Evolutionary conservation across 2,113 vertebrate species (phyloP).

Genomic region (Chelonoidis abingdonii): DNA sequence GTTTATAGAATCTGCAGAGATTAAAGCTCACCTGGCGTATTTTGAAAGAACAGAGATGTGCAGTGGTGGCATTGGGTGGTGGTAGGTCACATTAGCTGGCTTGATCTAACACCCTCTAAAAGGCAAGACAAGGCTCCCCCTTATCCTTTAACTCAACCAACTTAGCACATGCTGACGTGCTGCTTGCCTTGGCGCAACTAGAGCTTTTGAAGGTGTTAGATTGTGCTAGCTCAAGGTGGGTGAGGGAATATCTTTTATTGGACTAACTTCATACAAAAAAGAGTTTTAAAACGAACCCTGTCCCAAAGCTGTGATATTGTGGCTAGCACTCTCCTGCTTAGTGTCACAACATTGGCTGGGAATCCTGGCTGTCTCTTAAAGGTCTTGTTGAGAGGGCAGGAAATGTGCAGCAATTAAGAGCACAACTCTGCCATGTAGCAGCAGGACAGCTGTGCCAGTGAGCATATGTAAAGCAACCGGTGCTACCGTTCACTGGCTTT

Average conservation of each 20-base stretch:
- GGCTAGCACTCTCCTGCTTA: neutral
- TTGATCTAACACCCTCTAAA: neutral
- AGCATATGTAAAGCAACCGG: neutral
- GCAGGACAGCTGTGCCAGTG: neutral
- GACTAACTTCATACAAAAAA: neutral
- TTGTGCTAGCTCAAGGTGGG: neutral
- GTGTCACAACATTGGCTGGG: neutral
- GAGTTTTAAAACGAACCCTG: neutral
- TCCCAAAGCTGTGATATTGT: neutral
- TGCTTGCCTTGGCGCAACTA: neutral
- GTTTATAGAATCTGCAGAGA: neutral
- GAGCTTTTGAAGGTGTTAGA: neutral
- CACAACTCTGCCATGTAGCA: neutral
- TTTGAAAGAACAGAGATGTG: neutral
- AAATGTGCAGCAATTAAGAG: neutral
- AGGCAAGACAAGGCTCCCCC: neutral
- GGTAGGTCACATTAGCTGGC: neutral
- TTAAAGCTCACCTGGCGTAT: neutral
- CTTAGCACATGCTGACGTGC: neutral
- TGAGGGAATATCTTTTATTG: neutral
- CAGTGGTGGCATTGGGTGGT: neutral
- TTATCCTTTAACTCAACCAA: neutral
- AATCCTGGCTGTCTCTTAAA: neutral
- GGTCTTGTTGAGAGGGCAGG: too few relatives aligned
- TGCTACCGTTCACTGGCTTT: neutral